These are phyloP conservation scores for Trachelus stipa DNA, from an alignment of 2,888 invertebrate species.

Conservation along the genomic window DNA sequence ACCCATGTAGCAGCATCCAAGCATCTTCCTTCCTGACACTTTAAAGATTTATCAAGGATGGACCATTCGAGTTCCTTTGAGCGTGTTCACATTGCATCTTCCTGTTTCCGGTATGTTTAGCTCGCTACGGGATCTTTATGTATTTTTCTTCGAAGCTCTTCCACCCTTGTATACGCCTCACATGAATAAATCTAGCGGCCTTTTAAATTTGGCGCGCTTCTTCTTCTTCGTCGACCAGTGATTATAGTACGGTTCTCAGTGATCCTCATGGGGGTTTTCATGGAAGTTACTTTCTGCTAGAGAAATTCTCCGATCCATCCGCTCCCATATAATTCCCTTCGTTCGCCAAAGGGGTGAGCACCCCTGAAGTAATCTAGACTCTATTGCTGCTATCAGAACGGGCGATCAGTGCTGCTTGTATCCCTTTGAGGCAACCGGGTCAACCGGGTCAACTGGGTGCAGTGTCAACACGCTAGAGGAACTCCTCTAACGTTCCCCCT, in stretches of 20 bases:
- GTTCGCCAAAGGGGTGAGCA: slow-evolving; percentile 34
- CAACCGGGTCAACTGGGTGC: slow-evolving; percentile 54
- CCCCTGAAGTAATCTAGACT: slow-evolving; percentile 59
- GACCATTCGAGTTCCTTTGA: background rate
- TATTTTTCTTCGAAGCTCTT: background rate
- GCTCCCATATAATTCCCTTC: background rate
- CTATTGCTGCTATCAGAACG: slow-evolving; percentile 56
- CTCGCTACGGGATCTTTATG: background rate
- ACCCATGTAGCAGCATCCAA: background rate
- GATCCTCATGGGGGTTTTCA: background rate
- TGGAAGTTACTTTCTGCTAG: background rate
- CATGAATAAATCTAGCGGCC: slow-evolving; percentile 27
- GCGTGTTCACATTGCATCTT: background rate
- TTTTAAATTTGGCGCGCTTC: slow-evolving; percentile 38
- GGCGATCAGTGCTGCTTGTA: slow-evolving; percentile 53
- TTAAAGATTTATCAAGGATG: background rate
- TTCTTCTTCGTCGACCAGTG: slow-evolving; percentile 46
- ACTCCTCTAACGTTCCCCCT: slow-evolving; percentile 45
- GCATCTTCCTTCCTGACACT: background rate
- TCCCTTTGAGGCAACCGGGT: slow-evolving; percentile 58
- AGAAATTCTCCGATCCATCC: background rate
- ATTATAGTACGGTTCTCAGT: slow-evolving; percentile 38
- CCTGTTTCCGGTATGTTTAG: background rate
- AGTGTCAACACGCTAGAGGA: slow-evolving; percentile 57
- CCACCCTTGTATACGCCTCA: background rate